Base-by-base conservation (phyloP, 2,113 vertebrate genomes). In the Quiscalus mexicanus region DNA sequence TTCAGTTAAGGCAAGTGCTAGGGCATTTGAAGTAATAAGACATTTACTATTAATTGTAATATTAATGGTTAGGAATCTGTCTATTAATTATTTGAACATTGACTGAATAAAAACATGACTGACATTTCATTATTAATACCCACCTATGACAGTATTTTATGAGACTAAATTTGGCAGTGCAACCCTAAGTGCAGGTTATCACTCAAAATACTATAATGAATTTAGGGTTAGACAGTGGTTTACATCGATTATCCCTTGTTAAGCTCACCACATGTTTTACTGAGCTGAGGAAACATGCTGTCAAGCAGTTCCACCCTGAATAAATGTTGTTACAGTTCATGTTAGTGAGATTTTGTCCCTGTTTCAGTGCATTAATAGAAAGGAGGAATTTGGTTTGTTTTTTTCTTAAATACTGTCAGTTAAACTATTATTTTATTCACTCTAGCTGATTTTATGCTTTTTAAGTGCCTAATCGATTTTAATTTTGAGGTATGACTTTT, bases 101-200 rank as follows among this genome's bases (percentile, higher is more conserved):
- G 24, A 37, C 65, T 91, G 58, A 93, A 87, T 83, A 70, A 87
- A 93, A 85, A 25, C 15, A 82, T 17, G 81, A 73, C 35, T 76
- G 58, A 58, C 14, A 71, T 71, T 91, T 83, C 44, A 86, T 65
- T 12, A n/a, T 84, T 83, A 88, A 73, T 76, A 85, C 23, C 45
- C 45, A 30, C 17, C 31, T 83, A 8, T 35, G 76, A 47, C 14
- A 75, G 37, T 62, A 69, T 78, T 74, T 96, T 77, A 80, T 76
- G 60, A 68, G 65, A 60, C 5, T 76, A 75, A 93, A 83, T 80
- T 37, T 69, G 73, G 37, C 55, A 56, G 33, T 44, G 41, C 39
- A 87, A 76, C 42, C 56, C 82, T 68, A 89, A 68, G 16, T 35
- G 68, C 49, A 59, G 56, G 33, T 74, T 87, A 85, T 41, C 75